Percentiles rank a stretch among this genome's conserved stretches.
phyloP scores from a whole-genome alignment of 2,113 vertebrate genomes.

The mouse (Mus musculus) region GRCm39 chr12:82067001-82067500 shows the following conservation, averaged over 20 bases:
- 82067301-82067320: not conserved
- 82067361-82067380: not conserved
- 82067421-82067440: not conserved
- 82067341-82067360: not conserved
- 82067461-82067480: not conserved
- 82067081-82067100: not conserved
- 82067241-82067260: not conserved
- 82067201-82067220: not conserved
- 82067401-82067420: not conserved
- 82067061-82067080: not conserved
- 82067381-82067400: not conserved
- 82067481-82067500: not conserved
- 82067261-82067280: not conserved
- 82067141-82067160: not conserved
- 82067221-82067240: not conserved
- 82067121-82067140: not conserved
- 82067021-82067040: not conserved
- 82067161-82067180: not conserved
- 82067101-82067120: not conserved
- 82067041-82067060: not conserved
- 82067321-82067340: not conserved
- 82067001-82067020: not conserved
- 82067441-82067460: not conserved
- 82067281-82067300: accelerated
- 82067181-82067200: not conserved